Evolutionary conservation across 2,113 vertebrate genomes (phyloP).

Genomic region (Dromiciops gliroides): DNA sequence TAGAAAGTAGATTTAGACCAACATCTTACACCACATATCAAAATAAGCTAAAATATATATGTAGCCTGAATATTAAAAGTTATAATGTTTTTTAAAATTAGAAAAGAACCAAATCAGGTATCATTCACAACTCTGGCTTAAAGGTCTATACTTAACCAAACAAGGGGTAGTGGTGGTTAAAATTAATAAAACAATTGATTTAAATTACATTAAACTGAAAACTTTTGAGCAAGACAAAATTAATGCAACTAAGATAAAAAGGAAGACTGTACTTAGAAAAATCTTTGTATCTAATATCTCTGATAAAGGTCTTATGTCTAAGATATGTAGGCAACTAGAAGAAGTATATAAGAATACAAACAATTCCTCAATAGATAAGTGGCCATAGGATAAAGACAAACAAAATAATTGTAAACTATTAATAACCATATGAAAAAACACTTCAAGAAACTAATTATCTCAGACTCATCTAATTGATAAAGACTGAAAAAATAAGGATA

Average conservation of each 20-base stretch:
- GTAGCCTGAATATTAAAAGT: neutral
- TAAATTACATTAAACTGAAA: neutral
- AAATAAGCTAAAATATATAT: neutral
- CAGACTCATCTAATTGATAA: neutral
- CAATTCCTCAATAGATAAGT: neutral
- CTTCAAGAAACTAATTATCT: neutral
- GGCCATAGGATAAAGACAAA: neutral
- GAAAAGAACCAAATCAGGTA: neutral
- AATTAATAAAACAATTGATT: neutral
- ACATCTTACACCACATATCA: neutral
- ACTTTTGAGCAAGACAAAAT: neutral
- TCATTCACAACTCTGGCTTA: neutral
- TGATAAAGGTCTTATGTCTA: neutral
- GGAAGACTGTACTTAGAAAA: neutral
- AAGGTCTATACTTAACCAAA: neutral
- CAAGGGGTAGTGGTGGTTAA: neutral
- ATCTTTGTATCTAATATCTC: neutral
- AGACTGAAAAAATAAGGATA: too few species aligned
- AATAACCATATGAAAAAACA: neutral
- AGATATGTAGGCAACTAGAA: neutral
- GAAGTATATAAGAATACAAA: neutral
- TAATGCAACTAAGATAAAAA: neutral
- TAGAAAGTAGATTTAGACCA: neutral
- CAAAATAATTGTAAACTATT: neutral
- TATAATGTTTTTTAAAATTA: neutral